These are phyloP conservation scores for Sciurus carolinensis DNA, from an alignment of 2,797 vertebrate species.

Conservation along the genomic window DNA sequence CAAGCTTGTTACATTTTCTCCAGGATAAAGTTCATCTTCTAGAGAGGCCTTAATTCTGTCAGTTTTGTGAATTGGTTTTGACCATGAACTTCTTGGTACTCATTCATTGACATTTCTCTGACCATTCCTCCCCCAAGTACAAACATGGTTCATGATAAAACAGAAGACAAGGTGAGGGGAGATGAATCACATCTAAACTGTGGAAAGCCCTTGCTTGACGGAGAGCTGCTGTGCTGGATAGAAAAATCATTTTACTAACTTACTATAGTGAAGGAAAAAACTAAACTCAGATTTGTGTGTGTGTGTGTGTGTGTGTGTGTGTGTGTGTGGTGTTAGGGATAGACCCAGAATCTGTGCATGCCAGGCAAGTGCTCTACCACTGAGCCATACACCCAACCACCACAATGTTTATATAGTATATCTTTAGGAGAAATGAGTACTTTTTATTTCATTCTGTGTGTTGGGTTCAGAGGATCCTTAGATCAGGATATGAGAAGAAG, in stretches of 20 bases:
- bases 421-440: background rate
- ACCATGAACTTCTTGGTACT: background rate
- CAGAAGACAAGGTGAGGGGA: background rate
- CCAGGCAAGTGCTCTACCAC: background rate
- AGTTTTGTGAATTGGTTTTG: background rate
- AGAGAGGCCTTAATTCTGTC: background rate
- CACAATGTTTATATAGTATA: background rate
- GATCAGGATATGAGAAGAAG: background rate
- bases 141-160: background rate
- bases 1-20: background rate
- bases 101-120: slow-evolving; percentile 16
- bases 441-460: background rate
- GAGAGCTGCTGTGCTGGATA: background rate
- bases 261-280: background rate
- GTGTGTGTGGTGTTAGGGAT: background rate
- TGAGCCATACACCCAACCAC: background rate
- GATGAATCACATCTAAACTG: background rate
- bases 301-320: background rate
- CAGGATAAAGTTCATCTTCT: background rate
- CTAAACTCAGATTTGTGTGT: background rate
- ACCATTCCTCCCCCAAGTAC: background rate
- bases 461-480: background rate
- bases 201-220: background rate
- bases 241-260: background rate
- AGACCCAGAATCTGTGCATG: background rate